A percentile compares a stretch with the other conserved stretches of the same genome.
phyloP scores from a whole-genome alignment of 2,888 invertebrate species.

The Zaprionus lineosus region DNA sequence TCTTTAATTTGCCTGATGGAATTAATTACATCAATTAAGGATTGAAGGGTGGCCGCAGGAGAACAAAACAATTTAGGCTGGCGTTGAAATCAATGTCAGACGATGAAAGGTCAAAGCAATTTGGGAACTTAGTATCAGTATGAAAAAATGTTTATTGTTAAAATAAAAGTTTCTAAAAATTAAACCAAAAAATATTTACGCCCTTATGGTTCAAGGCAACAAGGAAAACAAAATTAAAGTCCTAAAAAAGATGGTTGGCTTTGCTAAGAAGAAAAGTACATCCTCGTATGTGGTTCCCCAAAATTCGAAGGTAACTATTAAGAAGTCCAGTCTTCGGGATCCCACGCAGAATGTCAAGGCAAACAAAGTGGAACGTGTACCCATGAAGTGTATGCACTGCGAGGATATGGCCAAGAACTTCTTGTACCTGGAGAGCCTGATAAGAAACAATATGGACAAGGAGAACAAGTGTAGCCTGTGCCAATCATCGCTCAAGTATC shows the following conservation, averaged over 20 bases:
- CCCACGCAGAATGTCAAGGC: constrained; percentile 45
- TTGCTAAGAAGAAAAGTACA: constrained; percentile 53
- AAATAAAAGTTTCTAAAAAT: too few species aligned
- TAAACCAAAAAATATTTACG: too few species aligned
- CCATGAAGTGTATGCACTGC: constrained; percentile 68
- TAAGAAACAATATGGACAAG: constrained; percentile 66
- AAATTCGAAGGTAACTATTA: constrained; percentile 65
- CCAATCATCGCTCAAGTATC: constrained; percentile 71
- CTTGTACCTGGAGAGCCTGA: constrained; percentile 73
- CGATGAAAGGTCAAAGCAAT: too few species aligned
- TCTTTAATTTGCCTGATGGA: constrained; percentile 27
- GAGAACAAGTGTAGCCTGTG: constrained; percentile 66
- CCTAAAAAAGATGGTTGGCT: constrained; percentile 66
- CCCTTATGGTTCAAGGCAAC: too few species aligned
- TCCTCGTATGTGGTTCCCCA: constrained; percentile 68
- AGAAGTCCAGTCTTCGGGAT: constrained; percentile 29
- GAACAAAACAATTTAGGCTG: background rate
- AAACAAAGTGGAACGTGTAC: constrained; percentile 31
- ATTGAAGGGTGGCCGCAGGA: constrained; percentile 20
- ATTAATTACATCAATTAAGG: constrained; percentile 36
- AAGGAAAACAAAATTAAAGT: constrained; percentile 76
- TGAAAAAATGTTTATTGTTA: too few species aligned
- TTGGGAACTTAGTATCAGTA: too few species aligned
- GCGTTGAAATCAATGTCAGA: constrained; percentile 13
- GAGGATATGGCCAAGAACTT: constrained; percentile 81